Evolutionary conservation across 2,888 invertebrate genomes (phyloP), one percentile per base, ranked within the genome.

Genomic region (Cabera pusaria): DNA sequence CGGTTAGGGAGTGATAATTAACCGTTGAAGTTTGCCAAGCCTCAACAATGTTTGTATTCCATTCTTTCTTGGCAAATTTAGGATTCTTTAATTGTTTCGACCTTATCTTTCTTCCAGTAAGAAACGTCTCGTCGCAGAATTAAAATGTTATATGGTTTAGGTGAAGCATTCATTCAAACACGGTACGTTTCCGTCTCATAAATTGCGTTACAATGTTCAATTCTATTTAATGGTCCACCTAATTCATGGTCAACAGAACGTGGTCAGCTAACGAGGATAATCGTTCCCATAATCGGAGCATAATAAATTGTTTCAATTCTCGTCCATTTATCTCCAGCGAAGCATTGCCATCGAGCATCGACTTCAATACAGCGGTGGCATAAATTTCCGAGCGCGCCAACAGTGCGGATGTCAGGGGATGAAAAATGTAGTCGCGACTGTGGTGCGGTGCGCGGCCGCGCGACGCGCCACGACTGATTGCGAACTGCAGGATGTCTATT

Each of bases 391-490:
- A 58, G 59, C 57, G 56, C 55, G 54, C 62, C 64, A 65, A 64
- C 65, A 64, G 64, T 69, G 51, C 69, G 68, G 64, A 63, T 69
- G 74, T 74, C 72, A 66, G 53, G 61, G 65, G 60, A 69, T 74
- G 76, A 77, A 76, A 78, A 77, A 77, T 73, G 61, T 54, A 62
- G 66, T 62, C 64, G 62, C 60, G 64, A 53, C 58, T 49, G 39
- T 38, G 31, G 36, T 29, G 36, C 5, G 25, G 32, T 29, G 37
- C 5, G 24, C 34, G 44, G 43, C 38, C 20, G 26, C 27, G 32
- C 49, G 54, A 59, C 61, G 68, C 72, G 70, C 66, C 71, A 69
- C 66, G 61, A 63, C 72, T 75, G 74, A 77, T 78, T 78, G 72
- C 69, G 35, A 52, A 41, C 51, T 52, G 49, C 50, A 50, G 37